Evolutionary conservation across 2,113 vertebrate species (phyloP), one percentile per base, ranked within the genome.

Genomic region (Myxocyprinus asiaticus): DNA sequence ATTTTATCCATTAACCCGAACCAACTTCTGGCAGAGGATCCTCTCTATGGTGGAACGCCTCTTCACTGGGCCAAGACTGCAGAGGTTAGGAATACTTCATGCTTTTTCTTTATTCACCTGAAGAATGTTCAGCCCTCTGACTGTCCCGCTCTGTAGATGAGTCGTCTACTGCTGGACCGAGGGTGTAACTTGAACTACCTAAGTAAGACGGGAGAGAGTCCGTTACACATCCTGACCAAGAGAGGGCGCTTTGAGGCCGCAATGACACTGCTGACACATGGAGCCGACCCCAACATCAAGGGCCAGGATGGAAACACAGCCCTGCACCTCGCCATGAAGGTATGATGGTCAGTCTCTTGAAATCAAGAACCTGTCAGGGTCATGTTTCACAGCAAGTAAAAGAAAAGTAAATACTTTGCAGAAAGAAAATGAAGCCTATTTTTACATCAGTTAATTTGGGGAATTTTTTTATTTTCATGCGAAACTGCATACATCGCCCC

Each of bases 281-380:
- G 97, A 0, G 96, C 94, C 0, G 82, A 89, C 12, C 87, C 96
- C 2, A 94, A 97, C 0, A 90, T 94, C 67, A 94, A 83, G 1
- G 96, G 94, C 0, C 91, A 91, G 77, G 84, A 94, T 0, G 96
- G 97, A 56, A 97, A 98, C 92, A 98, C 97, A 0, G 96, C 98
- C 0, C 92, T 99, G 82, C 97, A 99, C 85, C 88, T 98, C 11
- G 98, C 97, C 65, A 96, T 99, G 96, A 95, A 96, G 95, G 98
- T 99, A 85, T 82, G 90, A 67, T 1, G 8, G 42, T 33, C 22
- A 33, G 3, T 33, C 22, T 33, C 22, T 3, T 33, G 22, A 33
- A 33, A 33, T 33, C 22, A 33, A 33, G 22, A 33, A 33, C 1
- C 22, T 33, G 22, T 33, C 3, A 33, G 22, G 22, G 22, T 33